These are phyloP conservation scores for Acanthacorydalis orientalis DNA, from an alignment of 2,888 invertebrate species.

Conservation along the genomic window DNA sequence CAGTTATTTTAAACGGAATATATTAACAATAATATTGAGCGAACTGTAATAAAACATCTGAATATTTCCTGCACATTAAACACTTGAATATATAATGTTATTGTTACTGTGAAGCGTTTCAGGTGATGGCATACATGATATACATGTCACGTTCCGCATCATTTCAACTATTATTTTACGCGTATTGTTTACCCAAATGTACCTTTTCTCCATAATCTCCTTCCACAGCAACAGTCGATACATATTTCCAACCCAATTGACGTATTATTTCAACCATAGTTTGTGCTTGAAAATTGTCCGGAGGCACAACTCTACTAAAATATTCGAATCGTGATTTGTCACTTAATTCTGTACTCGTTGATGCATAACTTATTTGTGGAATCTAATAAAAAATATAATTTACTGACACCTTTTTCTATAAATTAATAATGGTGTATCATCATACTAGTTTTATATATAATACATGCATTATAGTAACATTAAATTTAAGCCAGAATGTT, in stretches of 20 bases:
- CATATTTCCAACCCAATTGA: constrained; percentile 55
- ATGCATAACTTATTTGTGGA: constrained; percentile 55
- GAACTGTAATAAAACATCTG: background rate
- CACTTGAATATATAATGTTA: background rate
- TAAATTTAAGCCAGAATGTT: too few species aligned
- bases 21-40: too few species aligned
- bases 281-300: constrained; percentile 53
- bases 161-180: too few species aligned
- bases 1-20: too few species aligned
- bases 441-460: too few species aligned
- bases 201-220: constrained; percentile 62
- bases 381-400: constrained; percentile 24
- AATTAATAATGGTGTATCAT: too few species aligned
- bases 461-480: too few species aligned
- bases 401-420: too few species aligned
- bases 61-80: constrained; percentile 1
- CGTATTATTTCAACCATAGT: constrained; percentile 49
- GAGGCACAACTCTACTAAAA: constrained; percentile 53
- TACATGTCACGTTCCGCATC: too few species aligned
- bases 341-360: constrained; percentile 50
- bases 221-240: constrained; percentile 58
- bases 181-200: constrained; percentile 12
- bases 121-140: too few species aligned
- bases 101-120: background rate
- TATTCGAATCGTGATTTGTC: constrained; percentile 52